Evolutionary conservation across 64 coral and sea anemone genomes (phyloP), one percentile per base, ranked within the genome.

Genomic region (Trachythela sp.): DNA sequence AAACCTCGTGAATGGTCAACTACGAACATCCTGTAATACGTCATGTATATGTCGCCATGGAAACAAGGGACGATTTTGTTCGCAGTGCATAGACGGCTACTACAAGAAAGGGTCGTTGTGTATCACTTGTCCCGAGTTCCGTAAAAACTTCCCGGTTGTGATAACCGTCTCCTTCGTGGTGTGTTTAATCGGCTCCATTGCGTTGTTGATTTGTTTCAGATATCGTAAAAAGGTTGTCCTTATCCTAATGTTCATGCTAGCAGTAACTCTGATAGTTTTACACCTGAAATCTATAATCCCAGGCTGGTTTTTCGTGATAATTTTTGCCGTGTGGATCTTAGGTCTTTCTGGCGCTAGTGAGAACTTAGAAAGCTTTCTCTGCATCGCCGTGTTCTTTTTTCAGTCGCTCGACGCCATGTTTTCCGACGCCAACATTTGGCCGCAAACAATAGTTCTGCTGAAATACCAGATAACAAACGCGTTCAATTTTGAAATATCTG

Each of bases 11-110:
- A 68, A 68, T 68, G 18, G 59, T 68, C 20, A 31, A 14, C 59
- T 22, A 68, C 20, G 4, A 22, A 68, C 59, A 5, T 68, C 59
- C 20, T 68, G 59, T 31, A 68, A 68, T 31, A 22, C 20, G 59
- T 68, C 59, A 68, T 68, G 59, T 68, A 68, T 68, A n/a, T 68
- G 59, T 68, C 59, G 30, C 14, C 14, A 68, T 68, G 59, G 59
- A 2, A 68, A 68, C 59, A 68, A 22, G 30, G 59, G 59, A 68
- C 20, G 59, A 31, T 68, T 68, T 22, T 68, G 59, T 68, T 68
- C 59, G 3, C 20, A 68, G 59, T 68, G 59, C 30, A 68, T 8
- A 4, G 4, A 22, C 14, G 59, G 59, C 18, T 68, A 68, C 18
- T 68, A 8, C 18, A 68, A 68, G 59, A 68, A 68, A 68, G 59